Evolutionary conservation across 2,888 invertebrate genomes (phyloP), one percentile per base, ranked within the genome.

Genomic region (Metalampra italica): DNA sequence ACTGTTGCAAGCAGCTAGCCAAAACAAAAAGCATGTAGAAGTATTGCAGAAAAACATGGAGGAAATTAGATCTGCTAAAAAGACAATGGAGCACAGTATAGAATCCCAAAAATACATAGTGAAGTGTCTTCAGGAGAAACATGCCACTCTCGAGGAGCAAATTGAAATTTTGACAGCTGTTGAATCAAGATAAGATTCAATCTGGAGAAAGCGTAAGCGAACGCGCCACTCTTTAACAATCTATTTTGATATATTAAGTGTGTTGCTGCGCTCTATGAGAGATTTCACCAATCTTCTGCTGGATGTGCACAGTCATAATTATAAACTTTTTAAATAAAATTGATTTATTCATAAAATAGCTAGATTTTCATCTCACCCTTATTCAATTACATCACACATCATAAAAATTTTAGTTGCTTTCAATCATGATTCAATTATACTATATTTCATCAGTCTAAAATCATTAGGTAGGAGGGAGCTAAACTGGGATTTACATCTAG

Each of bases 51-150:
- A 75, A 40, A 78, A 70, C 52, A 56, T 77, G 49, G 75, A 82
- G 9, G 73, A 81, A 22, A 55, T 64, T 1, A 76, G 60, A 46
- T 51, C 53, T n/a, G 58, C 68, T 5, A 78, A 70, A 44, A 77
- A 66, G 51, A 79, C 79, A 30, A 68, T 76, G 52, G 82, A 86
- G 53, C 72, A 78, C 48, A 77, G 64, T 54, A 62, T 78, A 34
- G 82, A 88, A 40, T 77, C 76, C 11, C 66, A 81, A 37, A 88
- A 84, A 55, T 88, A 87, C 57, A 72, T 86, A 55, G 76, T 83
- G 0, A 88, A 87, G 62, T 81, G 83, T 56, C 68, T 88, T 32
- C 87, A 88, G 61, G 88, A 88, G 52, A 88, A 87, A 62, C 81
- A 85, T 57, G 78, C 85, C 7, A 82, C 86, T 29, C 69, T 84